Conservation (phyloP, 2,797 vertebrate genomes). For the Cynodonichthys magdalenae region DNA sequence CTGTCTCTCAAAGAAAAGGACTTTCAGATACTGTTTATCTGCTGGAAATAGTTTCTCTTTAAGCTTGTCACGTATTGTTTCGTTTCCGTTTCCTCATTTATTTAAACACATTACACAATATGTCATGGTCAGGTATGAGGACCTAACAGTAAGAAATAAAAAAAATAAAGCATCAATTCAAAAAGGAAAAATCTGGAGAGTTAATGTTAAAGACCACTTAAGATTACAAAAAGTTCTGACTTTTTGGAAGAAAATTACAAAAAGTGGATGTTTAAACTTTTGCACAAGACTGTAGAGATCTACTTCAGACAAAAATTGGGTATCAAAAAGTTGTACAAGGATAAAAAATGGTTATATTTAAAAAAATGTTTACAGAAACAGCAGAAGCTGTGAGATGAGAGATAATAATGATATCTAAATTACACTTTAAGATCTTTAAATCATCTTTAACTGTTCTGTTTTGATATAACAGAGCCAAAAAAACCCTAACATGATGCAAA, state of each 20-base stretch:
- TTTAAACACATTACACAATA: too few relatives aligned
- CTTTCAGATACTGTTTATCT: too few relatives aligned
- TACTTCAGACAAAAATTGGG: too few relatives aligned
- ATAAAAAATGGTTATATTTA: not conserved
- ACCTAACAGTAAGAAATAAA: not conserved
- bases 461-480: not conserved
- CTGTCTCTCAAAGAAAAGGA: too few relatives aligned
- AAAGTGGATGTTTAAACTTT: too few relatives aligned
- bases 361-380: constrained; percentile 38
- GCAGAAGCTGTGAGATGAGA: constrained; percentile 6
- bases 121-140: too few relatives aligned
- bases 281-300: too few relatives aligned
- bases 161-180: not conserved
- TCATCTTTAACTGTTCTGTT: not conserved
- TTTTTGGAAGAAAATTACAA: too few relatives aligned
- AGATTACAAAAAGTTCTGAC: not conserved
- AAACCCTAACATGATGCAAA: not conserved
- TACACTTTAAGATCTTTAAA: constrained; percentile 7
- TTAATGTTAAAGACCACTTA: not conserved
- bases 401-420: constrained; percentile 13
- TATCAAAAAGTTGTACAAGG: not conserved
- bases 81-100: too few relatives aligned
- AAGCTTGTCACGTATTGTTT: too few relatives aligned
- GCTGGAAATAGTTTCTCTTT: too few relatives aligned
- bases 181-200: not conserved